Base-by-base conservation (phyloP, 2,113 vertebrate genomes). In the Mola mola region DNA sequence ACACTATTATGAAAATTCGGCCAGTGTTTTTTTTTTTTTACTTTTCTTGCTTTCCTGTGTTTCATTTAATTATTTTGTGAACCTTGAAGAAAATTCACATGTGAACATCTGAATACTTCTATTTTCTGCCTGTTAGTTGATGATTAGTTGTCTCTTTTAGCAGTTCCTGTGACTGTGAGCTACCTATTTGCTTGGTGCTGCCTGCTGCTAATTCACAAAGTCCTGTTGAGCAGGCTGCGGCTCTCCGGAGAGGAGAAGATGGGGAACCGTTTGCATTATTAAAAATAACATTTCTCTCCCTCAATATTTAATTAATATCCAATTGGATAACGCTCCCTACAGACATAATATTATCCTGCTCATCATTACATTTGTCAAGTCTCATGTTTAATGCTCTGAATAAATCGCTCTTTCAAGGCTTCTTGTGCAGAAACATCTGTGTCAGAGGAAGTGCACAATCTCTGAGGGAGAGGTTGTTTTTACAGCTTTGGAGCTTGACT, bases 221-320 rank as follows among this genome's bases (percentile, higher is more conserved):
- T 78, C 61, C 66, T 70, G 81, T 69, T 33, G 59, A 77, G 78
- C 75, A 81, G 61, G 17, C 38, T 51, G 59, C 55, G 44, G 71
- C 62, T 77, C 88, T 86, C 83, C 50, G 36, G 86, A 87, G 89
- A 89, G 81, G 59, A 72, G 76, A 78, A 84, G 69, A 50, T 56
- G 68, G 67, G 79, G 75, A 83, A 81, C 83, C 77, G 75, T 78
- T 86, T 89, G 83, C 85, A 90, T 92, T 90, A 91, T 91, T 87
- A 84, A 89, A 83, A 85, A 89, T 81, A 81, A 74, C 79, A 66
- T 87, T 91, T 83, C 75, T 72, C 80, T 87, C 71, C 20, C 75
- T 90, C 81, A 81, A 84, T 88, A 91, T 90, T 90, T 89, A 92
- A 92, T 92, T 90, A 87, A 91, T 92, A 88, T 88, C 82, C 87